Base-by-base conservation (phyloP, 2,888 invertebrate genomes). In the Acronicta psi region DNA sequence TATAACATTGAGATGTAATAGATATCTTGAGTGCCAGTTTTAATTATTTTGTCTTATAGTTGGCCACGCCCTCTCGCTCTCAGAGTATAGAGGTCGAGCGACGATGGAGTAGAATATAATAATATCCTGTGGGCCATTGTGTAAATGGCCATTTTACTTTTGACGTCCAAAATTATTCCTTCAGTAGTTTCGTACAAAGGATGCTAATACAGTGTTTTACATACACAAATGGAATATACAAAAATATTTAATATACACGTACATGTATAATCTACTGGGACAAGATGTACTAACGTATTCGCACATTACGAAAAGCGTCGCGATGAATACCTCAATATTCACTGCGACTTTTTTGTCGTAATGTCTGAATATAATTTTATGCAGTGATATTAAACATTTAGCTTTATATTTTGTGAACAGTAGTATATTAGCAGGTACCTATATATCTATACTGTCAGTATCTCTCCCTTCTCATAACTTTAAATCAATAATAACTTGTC, bases 211-310 rank as follows among this genome's bases (percentile, higher is more conserved):
- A 59, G 54, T 46, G 34, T 49, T 60, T n/a, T 25, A 45, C 18
- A 37, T 37, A 43, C 54, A 54, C 54, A 60, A 60, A 52, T 42
- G 41, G 51, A 68, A 57, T 71, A 65, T 68, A 75, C 44, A 75
- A 75, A 77, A 75, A 75, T 75, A 75, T 75, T 40, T 74, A 75
- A 74, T 77, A 56, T 68, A 64, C 60, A 61, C 55, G 17, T 61
- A 58, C 18, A 46, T 37, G 31, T 59, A 25, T 46, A 50, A 53
- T 49, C 59, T 75, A 75, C 72, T 71, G 68, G 72, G 75, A 71
- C 29, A 74, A 57, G 17, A 57, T 49, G 29, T 69, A 66, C 50
- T 41, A 59, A 47, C 25, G 42, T 34, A 42, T 54, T 17, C 25
- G 55, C 29, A 53, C 25, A 36, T 40, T 40, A 42, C 63, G 54